Evolutionary conservation across 2,113 vertebrate species (phyloP).

Genomic region (Trogon melanurus): DNA sequence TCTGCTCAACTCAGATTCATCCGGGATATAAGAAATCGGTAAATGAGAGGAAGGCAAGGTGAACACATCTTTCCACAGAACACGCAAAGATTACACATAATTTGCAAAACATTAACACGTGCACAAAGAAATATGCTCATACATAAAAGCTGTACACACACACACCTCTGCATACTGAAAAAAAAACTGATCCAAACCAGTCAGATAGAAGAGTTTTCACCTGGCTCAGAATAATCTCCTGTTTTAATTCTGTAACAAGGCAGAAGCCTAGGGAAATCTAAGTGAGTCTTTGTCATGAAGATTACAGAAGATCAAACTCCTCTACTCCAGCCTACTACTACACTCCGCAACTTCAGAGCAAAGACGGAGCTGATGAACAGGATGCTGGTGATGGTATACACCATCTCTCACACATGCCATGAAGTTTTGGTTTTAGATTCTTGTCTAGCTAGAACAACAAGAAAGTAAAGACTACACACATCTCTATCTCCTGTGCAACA

Average conservation of each 20-base stretch:
- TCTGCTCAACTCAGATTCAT: background rate
- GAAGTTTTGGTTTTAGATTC: background rate
- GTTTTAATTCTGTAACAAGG: background rate
- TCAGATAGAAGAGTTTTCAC: background rate
- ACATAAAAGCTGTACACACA: background rate
- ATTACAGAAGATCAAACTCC: background rate
- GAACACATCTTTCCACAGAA: background rate
- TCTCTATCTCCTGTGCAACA: background rate
- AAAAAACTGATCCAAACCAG: background rate
- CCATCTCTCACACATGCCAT: background rate
- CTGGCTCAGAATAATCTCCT: background rate
- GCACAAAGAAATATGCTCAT: background rate
- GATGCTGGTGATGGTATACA: background rate
- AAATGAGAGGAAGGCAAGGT: background rate
- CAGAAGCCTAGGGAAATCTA: background rate
- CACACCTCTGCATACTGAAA: background rate
- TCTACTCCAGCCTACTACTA: background rate
- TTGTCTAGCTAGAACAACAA: background rate
- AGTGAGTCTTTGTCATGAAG: background rate
- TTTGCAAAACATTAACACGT: background rate
- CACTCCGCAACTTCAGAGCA: background rate
- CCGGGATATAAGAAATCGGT: background rate
- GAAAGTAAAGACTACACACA: background rate
- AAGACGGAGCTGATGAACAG: background rate
- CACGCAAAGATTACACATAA: background rate